These are phyloP conservation scores for Epinephelus lanceolatus DNA, from an alignment of 2,113 vertebrate genomes.

Conservation along the genomic window DNA sequence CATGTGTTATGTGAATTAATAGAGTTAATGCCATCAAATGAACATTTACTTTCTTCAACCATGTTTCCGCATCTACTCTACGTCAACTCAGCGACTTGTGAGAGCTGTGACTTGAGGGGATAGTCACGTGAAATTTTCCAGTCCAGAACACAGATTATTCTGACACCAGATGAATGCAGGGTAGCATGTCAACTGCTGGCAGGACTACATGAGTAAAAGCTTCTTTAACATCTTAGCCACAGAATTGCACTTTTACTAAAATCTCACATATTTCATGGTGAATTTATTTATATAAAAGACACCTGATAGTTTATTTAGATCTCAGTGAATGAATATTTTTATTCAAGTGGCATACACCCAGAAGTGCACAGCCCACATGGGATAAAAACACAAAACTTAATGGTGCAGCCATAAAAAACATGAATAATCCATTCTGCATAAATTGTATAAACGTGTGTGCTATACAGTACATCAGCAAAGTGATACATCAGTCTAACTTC, in stretches of 20 bases:
- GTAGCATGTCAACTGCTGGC: not conserved
- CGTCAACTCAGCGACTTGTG: no score
- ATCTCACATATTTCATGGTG: not conserved
- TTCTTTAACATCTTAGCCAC: no score
- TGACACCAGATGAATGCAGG: no score
- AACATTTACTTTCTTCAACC: no score
- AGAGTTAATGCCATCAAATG: no score
- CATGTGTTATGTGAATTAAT: no score
- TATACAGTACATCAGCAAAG: slow-evolving; percentile 23
- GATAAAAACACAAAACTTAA: not conserved
- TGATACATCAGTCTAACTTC: slow-evolving; percentile 19
- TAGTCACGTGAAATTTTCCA: no score
- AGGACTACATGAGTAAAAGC: not conserved
- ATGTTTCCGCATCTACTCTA: no score
- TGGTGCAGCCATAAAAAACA: not conserved
- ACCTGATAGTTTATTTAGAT: not conserved
- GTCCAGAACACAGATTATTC: no score
- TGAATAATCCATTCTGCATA: not conserved
- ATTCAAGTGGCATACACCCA: not conserved
- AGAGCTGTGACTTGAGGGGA: no score
- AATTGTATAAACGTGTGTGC: not conserved
- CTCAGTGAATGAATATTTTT: not conserved
- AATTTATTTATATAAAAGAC: not conserved
- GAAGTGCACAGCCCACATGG: not conserved
- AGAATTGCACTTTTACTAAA: not conserved